Percentiles rank a stretch among this genome's conserved stretches.
These are phyloP conservation scores for Morpho deidamia DNA, from an alignment of 2,888 invertebrate species.

Conservation along the genomic window DNA sequence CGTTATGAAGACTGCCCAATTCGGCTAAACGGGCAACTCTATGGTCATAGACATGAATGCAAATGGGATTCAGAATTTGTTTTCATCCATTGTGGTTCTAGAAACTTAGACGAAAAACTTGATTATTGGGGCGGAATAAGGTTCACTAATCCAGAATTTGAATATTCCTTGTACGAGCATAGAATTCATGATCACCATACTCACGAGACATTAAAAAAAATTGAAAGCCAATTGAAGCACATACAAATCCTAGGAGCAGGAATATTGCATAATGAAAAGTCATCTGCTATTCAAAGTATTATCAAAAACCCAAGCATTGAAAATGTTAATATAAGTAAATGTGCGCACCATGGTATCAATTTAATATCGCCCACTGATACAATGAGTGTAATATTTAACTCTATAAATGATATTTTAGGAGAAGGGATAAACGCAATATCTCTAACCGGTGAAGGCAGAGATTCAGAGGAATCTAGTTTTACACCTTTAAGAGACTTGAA, in stretches of 20 bases:
- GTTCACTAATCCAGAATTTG: slow-evolving; percentile 93
- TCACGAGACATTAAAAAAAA: slow-evolving; percentile 82
- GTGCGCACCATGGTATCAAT: slow-evolving; percentile 95
- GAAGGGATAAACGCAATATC: slow-evolving; percentile 94
- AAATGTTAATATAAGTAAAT: slow-evolving; percentile 89
- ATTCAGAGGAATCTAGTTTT: slow-evolving; percentile 92
- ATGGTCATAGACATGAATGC: slow-evolving; percentile 90
- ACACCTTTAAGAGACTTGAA: slow-evolving; percentile 88
- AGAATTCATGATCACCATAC: slow-evolving; percentile 89
- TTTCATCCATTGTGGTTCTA: slow-evolving; percentile 92
- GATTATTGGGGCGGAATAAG: slow-evolving; percentile 98
- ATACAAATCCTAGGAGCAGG: slow-evolving; percentile 95
- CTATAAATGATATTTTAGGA: slow-evolving; percentile 89
- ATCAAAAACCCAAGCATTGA: slow-evolving; percentile 90
- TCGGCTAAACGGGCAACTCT: slow-evolving; percentile 92
- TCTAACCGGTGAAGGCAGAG: slow-evolving; percentile 94
- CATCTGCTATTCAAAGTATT: slow-evolving; percentile 94
- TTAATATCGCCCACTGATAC: slow-evolving; percentile 92
- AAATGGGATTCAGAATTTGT: slow-evolving; percentile 94
- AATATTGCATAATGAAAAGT: slow-evolving; percentile 95
- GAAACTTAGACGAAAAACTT: slow-evolving; percentile 80
- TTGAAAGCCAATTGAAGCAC: slow-evolving; percentile 87
- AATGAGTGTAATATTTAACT: slow-evolving; percentile 86
- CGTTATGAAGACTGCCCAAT: slow-evolving; percentile 91
- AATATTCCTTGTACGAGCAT: slow-evolving; percentile 89